Evolutionary conservation across 2,888 invertebrate genomes (phyloP).

Genomic region (Tipula vernalis): DNA sequence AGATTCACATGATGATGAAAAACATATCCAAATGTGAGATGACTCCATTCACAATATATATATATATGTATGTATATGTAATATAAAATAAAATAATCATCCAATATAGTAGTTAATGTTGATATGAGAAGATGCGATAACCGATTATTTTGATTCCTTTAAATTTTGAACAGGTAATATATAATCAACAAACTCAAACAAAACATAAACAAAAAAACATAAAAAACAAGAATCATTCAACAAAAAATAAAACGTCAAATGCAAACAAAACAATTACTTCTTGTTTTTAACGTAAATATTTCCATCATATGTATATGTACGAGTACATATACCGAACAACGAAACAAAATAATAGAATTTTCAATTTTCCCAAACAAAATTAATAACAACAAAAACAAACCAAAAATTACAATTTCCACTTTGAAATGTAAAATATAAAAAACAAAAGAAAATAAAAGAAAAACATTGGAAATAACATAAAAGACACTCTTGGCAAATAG

Average conservation of each 20-base stretch:
- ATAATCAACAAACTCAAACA: not conserved
- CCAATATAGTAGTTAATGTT: not conserved
- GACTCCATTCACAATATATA: not conserved
- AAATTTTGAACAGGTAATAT: not conserved
- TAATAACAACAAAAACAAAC: not conserved
- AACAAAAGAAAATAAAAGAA: not conserved
- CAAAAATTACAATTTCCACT: not conserved
- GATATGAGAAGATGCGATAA: not conserved
- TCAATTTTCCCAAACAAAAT: not conserved
- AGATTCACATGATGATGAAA: not conserved
- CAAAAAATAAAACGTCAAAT: constrained; percentile 9
- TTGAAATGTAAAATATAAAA: not conserved
- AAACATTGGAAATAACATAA: not conserved
- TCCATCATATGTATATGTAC: not conserved
- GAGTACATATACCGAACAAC: not conserved
- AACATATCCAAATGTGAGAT: not conserved
- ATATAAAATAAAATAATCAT: not conserved
- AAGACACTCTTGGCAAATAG: not conserved
- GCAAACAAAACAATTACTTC: constrained; percentile 7
- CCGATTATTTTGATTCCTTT: not conserved
- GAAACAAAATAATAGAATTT: constrained; percentile 16
- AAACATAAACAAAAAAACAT: constrained; percentile 5
- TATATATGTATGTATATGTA: not conserved
- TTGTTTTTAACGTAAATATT: not conserved
- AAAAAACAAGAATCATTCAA: not conserved